Conservation (phyloP, 1,140 invertebrate genomes). For the Drosophila sulfurigaster region DNA sequence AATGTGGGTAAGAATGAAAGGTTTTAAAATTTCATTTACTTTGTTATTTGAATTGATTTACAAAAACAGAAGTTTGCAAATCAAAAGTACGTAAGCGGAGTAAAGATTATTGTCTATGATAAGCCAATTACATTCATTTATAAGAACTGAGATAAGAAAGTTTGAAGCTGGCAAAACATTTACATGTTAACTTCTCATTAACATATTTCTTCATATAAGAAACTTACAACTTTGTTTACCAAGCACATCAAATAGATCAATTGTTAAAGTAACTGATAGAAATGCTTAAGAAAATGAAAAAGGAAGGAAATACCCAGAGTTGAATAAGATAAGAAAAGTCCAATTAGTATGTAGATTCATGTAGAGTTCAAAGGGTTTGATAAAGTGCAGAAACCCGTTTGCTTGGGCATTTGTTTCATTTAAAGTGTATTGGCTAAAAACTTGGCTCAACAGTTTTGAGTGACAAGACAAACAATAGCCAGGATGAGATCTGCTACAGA, state of each 20-base stretch:
- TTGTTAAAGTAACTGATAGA: neutral
- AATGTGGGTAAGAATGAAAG: too few species aligned
- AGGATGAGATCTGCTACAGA: slow-evolving; percentile 25
- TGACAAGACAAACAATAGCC: slow-evolving; percentile 72
- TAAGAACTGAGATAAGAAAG: neutral
- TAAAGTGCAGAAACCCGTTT: slow-evolving; percentile 29
- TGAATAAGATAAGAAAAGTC: slow-evolving; percentile 14
- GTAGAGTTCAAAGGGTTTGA: slow-evolving; percentile 22
- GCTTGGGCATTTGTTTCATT: slow-evolving; percentile 36
- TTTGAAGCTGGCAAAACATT: neutral
- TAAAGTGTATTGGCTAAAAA: slow-evolving; percentile 43
- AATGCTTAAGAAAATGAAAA: slow-evolving; percentile 3
- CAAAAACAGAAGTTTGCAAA: too few species aligned
- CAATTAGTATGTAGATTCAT: slow-evolving; percentile 27
- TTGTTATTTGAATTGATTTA: too few species aligned
- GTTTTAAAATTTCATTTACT: too few species aligned
- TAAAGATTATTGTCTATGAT: too few species aligned
- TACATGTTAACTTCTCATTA: neutral
- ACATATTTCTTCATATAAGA: neutral
- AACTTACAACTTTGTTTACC: neutral
- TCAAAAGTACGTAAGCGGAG: too few species aligned
- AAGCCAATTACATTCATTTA: too few species aligned
- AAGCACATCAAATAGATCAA: slow-evolving; percentile 16
- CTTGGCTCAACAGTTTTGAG: slow-evolving; percentile 51
- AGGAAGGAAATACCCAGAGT: slow-evolving; percentile 3